Base-by-base conservation (phyloP, 35 echinoderm and acorn worm genomes). In the Lytechinus variegatus region DNA sequence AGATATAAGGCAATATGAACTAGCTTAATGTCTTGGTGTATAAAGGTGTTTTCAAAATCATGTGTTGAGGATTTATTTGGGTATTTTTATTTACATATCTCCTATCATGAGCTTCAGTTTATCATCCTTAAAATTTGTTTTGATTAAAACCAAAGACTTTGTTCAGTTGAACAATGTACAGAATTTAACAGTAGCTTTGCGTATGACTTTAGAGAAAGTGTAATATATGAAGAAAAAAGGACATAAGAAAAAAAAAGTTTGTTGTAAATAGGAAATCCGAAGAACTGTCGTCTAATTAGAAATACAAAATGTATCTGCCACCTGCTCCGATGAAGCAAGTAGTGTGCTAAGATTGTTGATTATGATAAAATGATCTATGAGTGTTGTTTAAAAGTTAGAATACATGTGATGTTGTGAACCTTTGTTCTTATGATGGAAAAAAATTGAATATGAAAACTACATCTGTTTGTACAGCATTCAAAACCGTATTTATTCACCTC, bases 141-240 rank as follows among this genome's bases (percentile, higher is more conserved):
- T 79, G n/a, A 79, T 79, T 79, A 14, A 79, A 79, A 79, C 66
- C 66, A 79, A 79, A 79, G 66, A 79, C 66, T 79, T 79, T 79
- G 66, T 24, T 79, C 66, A 24, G 7, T 10, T 58, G 56, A 58
- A 58, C 56, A 79, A 24, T 79, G 66, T 79, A 79, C 66, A 79
- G 66, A 79, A 16, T 79, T 79, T 79, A 79, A 79, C 66, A 79
- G 66, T 79, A 79, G 16, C 66, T 79, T 8, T n/a, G 66, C 66
- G n/a, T 79, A 24, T 79, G 66, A 79, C n/a, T 44, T 16, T 21
- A n/a, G n/a, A 79, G 66, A 79, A 79, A 24, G 66, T 79, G 66
- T 79, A 79, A 79, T 79, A 79, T 79, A 79, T 24, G 33, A 58
- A 56, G 11, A 56, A 79, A 79, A n/a, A 4, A 16, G 66, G 66